Evolutionary conservation across 2,888 invertebrate species (phyloP), one percentile per base, ranked within the genome.

Genomic region (Cephus nigrinus): DNA sequence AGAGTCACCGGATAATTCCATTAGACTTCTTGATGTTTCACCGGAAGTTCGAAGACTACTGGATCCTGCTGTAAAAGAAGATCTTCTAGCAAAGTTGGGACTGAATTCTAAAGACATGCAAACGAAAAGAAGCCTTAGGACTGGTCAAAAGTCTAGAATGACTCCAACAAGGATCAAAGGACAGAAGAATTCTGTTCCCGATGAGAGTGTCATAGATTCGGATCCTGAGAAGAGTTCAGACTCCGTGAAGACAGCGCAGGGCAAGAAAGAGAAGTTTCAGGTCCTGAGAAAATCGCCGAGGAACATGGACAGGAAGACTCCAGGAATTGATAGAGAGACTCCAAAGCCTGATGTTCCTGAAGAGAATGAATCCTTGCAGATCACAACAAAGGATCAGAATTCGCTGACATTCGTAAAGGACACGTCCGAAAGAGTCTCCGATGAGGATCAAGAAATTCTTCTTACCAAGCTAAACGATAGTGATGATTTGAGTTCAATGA

Each of bases 201-300:
- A 32, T 31, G 3, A 69, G 34, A 32, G 36, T 31, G 30, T 34
- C 12, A 15, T 40, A 4, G 71, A 71, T 36, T 75, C 32, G 5
- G 40, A 68, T 30, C 5, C 30, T 11, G 68, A 75, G n/a, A 69
- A 40, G 12, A 36, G 30, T 68, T 40, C 40, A 74, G 36, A 74
- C n/a, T 23, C 32, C 35, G 12, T 11, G 31, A 71, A 71, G 74
- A 32, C 9, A 23, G 23, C 36, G n/a, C 33, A 31, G 76, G 11
- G 9, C 73, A 79, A 81, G 75, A 80, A 81, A 30, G 84, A 84
- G 31, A 83, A 80, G 12, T 11, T 34, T 73, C n/a, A 79, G 11
- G 36, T 68, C 0, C n/a, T 86, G 74, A 86, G 87, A 74, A 89
- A 88, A 73, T 90, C 88, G 0, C 80, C 83, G 68, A 87, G 88